A percentile compares a stretch with the other conserved stretches of the same genome.
Conservation (phyloP, 1,140 invertebrate genomes). For the Euwallacea fornicatus region DNA sequence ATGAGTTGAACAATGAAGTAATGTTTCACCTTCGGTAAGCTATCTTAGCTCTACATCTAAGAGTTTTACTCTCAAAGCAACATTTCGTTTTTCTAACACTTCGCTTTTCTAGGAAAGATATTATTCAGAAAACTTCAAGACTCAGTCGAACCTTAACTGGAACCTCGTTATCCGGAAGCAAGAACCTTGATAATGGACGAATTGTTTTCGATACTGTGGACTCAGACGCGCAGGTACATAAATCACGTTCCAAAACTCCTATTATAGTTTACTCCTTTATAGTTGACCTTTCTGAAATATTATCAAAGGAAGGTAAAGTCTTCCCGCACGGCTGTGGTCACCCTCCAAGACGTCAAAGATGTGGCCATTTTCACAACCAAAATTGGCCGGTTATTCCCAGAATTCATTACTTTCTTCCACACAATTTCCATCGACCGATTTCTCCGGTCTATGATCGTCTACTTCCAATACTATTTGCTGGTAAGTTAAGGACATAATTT, state of each 20-base stretch:
- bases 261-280: constrained; percentile 26
- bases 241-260: background rate
- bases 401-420: constrained; percentile 64
- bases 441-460: constrained; percentile 63
- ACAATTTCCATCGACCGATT: constrained; percentile 62
- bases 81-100: too few species aligned
- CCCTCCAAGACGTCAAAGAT: constrained; percentile 67
- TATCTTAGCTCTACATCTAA: too few species aligned
- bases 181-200: constrained; percentile 24
- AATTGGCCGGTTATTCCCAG: constrained; percentile 56
- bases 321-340: constrained; percentile 57
- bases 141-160: constrained; percentile 7
- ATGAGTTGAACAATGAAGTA: constrained; percentile 29
- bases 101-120: constrained; percentile 24
- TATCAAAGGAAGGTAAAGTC: constrained; percentile 60
- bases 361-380: constrained; percentile 63
- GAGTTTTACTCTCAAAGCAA: too few species aligned
- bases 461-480: constrained; percentile 64
- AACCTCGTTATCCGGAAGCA: constrained; percentile 17
- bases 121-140: constrained; percentile 10
- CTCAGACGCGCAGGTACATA: constrained; percentile 26
- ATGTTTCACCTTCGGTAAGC: too few species aligned
- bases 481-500: constrained; percentile 44
- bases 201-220: constrained; percentile 33
- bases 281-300: constrained; percentile 61